These are phyloP conservation scores for Brachyrhaphis roseni DNA, from an alignment of 2,797 vertebrate species.

Conservation along the genomic window DNA sequence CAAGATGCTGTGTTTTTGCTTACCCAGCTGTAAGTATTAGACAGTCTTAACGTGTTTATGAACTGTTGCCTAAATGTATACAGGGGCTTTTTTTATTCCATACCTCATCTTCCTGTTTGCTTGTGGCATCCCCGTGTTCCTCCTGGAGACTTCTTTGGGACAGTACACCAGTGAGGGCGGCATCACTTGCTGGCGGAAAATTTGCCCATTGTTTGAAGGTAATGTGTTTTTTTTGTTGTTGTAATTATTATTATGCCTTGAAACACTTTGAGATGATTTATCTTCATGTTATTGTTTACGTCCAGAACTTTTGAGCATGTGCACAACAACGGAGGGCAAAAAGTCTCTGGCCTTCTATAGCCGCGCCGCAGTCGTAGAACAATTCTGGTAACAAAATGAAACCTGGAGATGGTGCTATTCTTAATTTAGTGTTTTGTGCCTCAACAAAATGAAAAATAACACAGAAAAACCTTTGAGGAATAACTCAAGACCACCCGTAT, in stretches of 20 bases:
- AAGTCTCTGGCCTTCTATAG: too few species aligned
- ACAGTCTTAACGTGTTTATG: neutral
- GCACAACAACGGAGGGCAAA: too few species aligned
- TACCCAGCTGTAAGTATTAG: neutral
- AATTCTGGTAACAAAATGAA: too few species aligned
- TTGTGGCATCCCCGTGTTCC: conserved; percentile 95
- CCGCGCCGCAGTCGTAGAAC: too few species aligned
- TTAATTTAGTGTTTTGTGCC: too few species aligned
- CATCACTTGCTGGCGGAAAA: conserved; percentile 93
- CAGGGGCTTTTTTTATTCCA: conserved; percentile 98
- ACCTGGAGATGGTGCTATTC: too few species aligned
- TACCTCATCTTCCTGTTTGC: conserved; percentile 98
- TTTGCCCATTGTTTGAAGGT: conserved; percentile 97
- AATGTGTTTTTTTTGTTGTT: neutral
- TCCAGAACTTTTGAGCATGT: too few species aligned
- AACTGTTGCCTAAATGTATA: conserved; percentile 5
- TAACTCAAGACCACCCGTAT: too few species aligned
- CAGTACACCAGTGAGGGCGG: conserved; percentile 96
- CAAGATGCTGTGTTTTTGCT: neutral
- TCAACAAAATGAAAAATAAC: too few species aligned
- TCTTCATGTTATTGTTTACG: too few species aligned
- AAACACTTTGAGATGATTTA: neutral
- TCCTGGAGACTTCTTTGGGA: conserved; percentile 93
- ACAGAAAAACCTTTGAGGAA: too few species aligned
- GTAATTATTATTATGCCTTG: neutral